Percentiles rank a stretch among this genome's conserved stretches.
Evolutionary conservation across 2,797 vertebrate genomes (phyloP).

Genomic region (Sebastes trivittatus): DNA sequence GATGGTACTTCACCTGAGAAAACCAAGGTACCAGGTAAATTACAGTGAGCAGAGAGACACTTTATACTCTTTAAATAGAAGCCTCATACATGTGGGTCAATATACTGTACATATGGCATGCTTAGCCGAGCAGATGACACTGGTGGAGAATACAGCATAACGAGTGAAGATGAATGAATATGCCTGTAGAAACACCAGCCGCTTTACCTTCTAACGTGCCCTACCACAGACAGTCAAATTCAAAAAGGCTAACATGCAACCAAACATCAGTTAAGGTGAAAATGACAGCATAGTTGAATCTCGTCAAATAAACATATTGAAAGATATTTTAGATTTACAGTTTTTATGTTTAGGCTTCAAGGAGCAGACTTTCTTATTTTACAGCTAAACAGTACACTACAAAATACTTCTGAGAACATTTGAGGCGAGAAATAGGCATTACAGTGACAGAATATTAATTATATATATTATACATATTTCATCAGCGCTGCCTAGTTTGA

Average conservation of each 20-base stretch:
- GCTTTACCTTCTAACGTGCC: neutral
- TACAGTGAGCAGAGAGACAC: neutral
- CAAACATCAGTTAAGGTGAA: neutral
- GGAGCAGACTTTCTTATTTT: too few relatives aligned
- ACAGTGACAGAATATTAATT: too few relatives aligned
- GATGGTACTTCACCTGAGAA: slow-evolving; percentile 13
- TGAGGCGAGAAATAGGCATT: too few relatives aligned
- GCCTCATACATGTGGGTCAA: slow-evolving; percentile 1
- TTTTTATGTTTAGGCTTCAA: neutral
- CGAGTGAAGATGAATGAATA: neutral
- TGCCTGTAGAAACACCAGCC: neutral
- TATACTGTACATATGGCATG: slow-evolving; percentile 18
- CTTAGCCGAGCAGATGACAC: slow-evolving; percentile 7
- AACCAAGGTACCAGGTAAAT: slow-evolving; percentile 33
- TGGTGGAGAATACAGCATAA: neutral
- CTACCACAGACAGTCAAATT: neutral
- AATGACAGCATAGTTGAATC: neutral
- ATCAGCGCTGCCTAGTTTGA: too few relatives aligned
- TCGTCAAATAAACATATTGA: neutral
- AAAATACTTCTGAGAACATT: too few relatives aligned
- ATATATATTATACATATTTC: too few relatives aligned
- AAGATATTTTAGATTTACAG: neutral
- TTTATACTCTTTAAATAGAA: slow-evolving; percentile 36
- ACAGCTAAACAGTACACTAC: too few relatives aligned
- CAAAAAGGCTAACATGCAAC: neutral